Evolutionary conservation across 2,797 vertebrate species (phyloP).

Genomic region (Liparis tanakae): DNA sequence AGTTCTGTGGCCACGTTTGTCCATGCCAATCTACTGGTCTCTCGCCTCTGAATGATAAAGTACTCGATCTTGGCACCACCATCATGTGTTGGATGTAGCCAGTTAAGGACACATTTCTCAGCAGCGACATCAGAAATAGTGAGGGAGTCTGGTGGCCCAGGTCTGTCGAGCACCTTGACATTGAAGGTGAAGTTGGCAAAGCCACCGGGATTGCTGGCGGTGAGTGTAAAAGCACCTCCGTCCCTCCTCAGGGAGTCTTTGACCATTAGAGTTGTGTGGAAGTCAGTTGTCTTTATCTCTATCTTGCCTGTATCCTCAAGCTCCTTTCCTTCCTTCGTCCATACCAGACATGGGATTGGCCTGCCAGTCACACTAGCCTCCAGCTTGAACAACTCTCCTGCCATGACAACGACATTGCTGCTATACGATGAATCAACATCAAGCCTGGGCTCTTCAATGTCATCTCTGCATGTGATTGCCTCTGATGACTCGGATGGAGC

Average conservation of each 20-base stretch:
- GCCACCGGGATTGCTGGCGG: conserved; percentile 96
- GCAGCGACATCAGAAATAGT: conserved; percentile 89
- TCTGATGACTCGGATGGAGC: conserved; percentile 94
- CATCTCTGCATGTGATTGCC: conserved; percentile 94
- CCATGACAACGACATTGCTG: conserved; percentile 91
- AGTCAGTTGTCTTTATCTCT: conserved; percentile 94
- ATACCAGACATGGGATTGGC: conserved; percentile 92
- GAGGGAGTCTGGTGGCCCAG: conserved; percentile 95
- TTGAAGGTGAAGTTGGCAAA: conserved; percentile 96
- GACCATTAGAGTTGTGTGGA: conserved; percentile 89
- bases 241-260: conserved; percentile 95
- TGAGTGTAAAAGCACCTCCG: conserved; percentile 91
- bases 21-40: conserved; percentile 98
- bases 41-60: conserved; percentile 95
- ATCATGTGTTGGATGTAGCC: conserved; percentile 95
- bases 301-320: conserved; percentile 92
- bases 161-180: conserved; percentile 96
- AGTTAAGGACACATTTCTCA: conserved; percentile 97
- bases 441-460: conserved; percentile 95
- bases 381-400: conserved; percentile 95
- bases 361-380: conserved; percentile 93
- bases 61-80: conserved; percentile 97
- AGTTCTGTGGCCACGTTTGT: conserved; percentile 95
- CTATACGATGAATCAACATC: conserved; percentile 92
- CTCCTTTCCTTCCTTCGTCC: conserved; percentile 97